These are phyloP conservation scores for Prionailurus viverrinus DNA, from an alignment of 2,113 vertebrate species.

Conservation along the genomic window DNA sequence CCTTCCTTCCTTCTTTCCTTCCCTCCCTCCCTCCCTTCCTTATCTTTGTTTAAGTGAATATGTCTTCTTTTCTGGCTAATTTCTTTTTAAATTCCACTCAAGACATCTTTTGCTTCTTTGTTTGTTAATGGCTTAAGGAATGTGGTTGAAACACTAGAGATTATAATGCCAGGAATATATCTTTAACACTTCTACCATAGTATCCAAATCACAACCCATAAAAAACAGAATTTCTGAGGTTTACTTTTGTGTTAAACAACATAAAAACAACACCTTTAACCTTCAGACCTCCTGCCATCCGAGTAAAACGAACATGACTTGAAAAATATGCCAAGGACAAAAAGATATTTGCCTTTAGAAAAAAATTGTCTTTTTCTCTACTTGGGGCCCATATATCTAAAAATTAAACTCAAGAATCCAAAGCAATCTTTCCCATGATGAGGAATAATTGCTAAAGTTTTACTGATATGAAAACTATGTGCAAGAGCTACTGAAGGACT, in stretches of 20 bases:
- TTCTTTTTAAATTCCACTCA: background rate
- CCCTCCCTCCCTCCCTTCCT: background rate
- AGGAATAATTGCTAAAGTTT: background rate
- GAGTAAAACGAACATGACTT: background rate
- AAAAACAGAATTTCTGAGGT: background rate
- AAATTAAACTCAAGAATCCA: background rate
- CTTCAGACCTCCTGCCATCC: background rate
- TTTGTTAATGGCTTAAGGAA: background rate
- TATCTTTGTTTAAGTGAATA: background rate
- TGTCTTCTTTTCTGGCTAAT: background rate
- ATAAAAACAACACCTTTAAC: background rate
- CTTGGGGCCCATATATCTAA: background rate
- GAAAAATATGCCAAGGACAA: background rate
- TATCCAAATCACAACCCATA: background rate
- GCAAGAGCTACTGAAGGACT: background rate
- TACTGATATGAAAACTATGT: background rate
- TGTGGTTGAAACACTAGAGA: background rate
- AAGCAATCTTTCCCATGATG: background rate
- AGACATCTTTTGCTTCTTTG: background rate
- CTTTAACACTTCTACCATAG: background rate
- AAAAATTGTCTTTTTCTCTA: background rate
- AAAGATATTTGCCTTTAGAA: background rate
- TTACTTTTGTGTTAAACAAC: background rate
- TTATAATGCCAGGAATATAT: background rate
- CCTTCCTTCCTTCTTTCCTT: background rate